phyloP scores from a whole-genome alignment of 53 echinoderm and acorn worm genomes.

The Glandiceps talaboti region DNA sequence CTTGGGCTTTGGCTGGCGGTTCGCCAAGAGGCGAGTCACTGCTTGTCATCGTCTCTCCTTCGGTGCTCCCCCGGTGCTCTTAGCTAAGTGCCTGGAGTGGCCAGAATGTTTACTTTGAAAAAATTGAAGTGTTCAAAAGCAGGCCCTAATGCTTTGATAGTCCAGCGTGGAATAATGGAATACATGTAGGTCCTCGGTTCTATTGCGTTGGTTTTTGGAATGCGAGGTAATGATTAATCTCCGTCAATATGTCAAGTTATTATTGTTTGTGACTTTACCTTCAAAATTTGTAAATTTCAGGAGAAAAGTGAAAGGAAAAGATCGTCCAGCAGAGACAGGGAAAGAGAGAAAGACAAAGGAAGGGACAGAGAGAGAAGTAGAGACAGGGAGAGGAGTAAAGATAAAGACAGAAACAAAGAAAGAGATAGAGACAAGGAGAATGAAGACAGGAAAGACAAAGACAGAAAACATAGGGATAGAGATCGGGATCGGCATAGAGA shows the following conservation, averaged over 20 bases:
- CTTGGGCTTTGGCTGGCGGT: slow-evolving; percentile 52
- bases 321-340: slow-evolving; percentile 10
- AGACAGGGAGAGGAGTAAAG: not conserved
- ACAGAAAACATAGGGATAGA: not conserved
- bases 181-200: slow-evolving; percentile 90
- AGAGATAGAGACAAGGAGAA: not conserved
- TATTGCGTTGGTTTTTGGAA: slow-evolving; percentile 70
- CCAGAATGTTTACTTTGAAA: slow-evolving; percentile 38
- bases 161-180: slow-evolving; percentile 80
- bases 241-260: too few relatives aligned
- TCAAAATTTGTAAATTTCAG: too few relatives aligned
- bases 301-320: not conserved
- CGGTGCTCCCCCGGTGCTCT: slow-evolving; percentile 24
- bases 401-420: not conserved
- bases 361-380: slow-evolving; percentile 8
- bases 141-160: slow-evolving; percentile 37
- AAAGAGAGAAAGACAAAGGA: slow-evolving; percentile 20
- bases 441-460: slow-evolving; percentile 12
- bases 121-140: slow-evolving; percentile 38
- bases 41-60: slow-evolving; percentile 33
- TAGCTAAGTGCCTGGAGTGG: slow-evolving; percentile 23
- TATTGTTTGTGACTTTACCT: too few relatives aligned
- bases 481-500: slow-evolving; percentile 27
- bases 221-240: slow-evolving; percentile 81
- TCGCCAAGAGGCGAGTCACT: slow-evolving; percentile 50